These are phyloP conservation scores for Unio pictorum DNA, from an alignment of 2,888 invertebrate genomes.

Conservation along the genomic window DNA sequence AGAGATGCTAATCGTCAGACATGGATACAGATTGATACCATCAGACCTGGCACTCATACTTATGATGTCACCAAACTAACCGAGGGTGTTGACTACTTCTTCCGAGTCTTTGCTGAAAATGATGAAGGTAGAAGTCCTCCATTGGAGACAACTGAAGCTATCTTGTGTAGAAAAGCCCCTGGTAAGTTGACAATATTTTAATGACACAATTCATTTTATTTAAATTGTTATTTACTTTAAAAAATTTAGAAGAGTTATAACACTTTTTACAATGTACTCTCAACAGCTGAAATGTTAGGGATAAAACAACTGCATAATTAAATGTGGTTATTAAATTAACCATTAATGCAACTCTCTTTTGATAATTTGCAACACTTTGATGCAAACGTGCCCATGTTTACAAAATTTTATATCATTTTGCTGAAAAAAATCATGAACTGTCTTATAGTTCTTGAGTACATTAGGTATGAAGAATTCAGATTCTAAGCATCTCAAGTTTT, in stretches of 20 bases:
- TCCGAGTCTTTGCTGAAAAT: slow-evolving; percentile 89
- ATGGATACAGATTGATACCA: slow-evolving; percentile 82
- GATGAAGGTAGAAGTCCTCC: slow-evolving; percentile 94
- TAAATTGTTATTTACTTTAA: neutral
- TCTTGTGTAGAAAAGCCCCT: slow-evolving; percentile 48
- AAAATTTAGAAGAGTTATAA: neutral
- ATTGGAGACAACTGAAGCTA: slow-evolving; percentile 75
- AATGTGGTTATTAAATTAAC: no score
- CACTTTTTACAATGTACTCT: neutral
- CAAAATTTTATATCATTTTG: no score
- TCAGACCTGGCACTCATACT: slow-evolving; percentile 39
- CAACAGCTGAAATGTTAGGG: neutral
- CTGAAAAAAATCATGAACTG: no score
- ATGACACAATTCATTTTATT: neutral
- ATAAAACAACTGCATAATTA: no score
- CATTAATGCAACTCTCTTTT: no score
- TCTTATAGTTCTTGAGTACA: no score
- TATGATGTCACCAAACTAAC: slow-evolving; percentile 75
- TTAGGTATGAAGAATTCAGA: no score
- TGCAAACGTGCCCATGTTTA: no score
- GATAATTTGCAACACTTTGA: no score
- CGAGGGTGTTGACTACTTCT: slow-evolving; percentile 93
- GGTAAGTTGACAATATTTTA: slow-evolving; percentile 36
- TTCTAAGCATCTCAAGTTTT: no score
- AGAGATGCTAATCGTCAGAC: slow-evolving; percentile 83